Percentiles rank a stretch among this genome's conserved stretches.
Conservation (phyloP, 2,888 invertebrate species). For the Furcula furcula region DNA sequence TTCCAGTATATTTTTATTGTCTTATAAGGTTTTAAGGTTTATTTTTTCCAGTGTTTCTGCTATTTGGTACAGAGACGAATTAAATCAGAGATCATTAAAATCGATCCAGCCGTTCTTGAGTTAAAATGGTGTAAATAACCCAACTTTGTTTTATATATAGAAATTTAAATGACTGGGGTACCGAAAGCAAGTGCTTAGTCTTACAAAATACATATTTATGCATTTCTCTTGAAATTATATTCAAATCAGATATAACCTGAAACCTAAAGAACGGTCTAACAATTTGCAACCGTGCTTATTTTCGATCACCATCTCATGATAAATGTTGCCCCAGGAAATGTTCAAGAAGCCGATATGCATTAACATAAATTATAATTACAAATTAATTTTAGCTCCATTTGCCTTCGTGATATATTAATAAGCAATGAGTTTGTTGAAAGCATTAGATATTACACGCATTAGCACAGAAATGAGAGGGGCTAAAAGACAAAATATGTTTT, state of each 20-base stretch:
- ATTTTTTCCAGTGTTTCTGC: too few relatives aligned
- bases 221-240: constrained; percentile 38
- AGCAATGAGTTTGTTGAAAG: constrained; percentile 22
- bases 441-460: neutral
- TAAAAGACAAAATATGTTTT: too few relatives aligned
- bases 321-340: constrained; percentile 58
- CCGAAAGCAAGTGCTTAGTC: constrained; percentile 3
- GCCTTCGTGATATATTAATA: constrained; percentile 28
- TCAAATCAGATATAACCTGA: constrained; percentile 50
- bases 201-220: constrained; percentile 29
- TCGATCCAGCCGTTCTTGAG: too few relatives aligned
- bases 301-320: constrained; percentile 62
- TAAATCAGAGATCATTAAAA: too few relatives aligned
- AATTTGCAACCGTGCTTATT: constrained; percentile 56
- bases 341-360: constrained; percentile 53
- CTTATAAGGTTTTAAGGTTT: too few relatives aligned
- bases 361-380: constrained; percentile 71
- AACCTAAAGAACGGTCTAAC: constrained; percentile 30
- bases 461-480: too few relatives aligned
- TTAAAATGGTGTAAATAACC: too few relatives aligned
- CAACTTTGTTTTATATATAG: too few relatives aligned
- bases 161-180: neutral
- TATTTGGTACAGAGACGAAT: too few relatives aligned
- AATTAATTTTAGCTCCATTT: constrained; percentile 49
- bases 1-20: too few relatives aligned